Evolutionary conservation across 2,113 vertebrate species (phyloP).

Genomic region (Eretmochelys imbricata): DNA sequence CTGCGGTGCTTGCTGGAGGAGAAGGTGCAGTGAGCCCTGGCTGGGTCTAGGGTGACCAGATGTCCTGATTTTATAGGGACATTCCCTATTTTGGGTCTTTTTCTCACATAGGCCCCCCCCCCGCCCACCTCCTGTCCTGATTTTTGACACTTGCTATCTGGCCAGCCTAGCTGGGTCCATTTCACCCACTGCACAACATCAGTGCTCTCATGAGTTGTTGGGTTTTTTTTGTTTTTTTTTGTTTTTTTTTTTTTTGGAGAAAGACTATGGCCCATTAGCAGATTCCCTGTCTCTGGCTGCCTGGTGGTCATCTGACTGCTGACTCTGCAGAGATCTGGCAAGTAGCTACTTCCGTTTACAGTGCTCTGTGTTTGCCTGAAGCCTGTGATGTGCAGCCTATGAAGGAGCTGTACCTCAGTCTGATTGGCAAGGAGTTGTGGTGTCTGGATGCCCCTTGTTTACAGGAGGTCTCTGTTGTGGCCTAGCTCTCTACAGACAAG

Average conservation of each 20-base stretch:
- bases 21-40: background rate
- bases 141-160: too few relatives aligned
- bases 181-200: background rate
- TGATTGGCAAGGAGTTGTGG: rapidly evolving
- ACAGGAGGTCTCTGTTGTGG: background rate
- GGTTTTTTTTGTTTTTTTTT: too few relatives aligned
- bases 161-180: background rate
- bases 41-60: too few relatives aligned
- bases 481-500: background rate
- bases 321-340: background rate
- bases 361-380: background rate
- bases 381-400: background rate
- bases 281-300: background rate
- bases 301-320: background rate
- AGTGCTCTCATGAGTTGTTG: background rate
- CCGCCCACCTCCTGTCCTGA: too few relatives aligned
- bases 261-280: background rate
- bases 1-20: background rate
- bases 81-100: too few relatives aligned
- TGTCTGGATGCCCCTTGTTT: background rate
- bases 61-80: too few relatives aligned
- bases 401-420: rapidly evolving
- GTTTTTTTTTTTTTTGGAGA: background rate
- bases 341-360: background rate
- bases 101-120: too few relatives aligned